Base-by-base conservation (phyloP, 2,888 invertebrate genomes). In the Octodonta nipae region DNA sequence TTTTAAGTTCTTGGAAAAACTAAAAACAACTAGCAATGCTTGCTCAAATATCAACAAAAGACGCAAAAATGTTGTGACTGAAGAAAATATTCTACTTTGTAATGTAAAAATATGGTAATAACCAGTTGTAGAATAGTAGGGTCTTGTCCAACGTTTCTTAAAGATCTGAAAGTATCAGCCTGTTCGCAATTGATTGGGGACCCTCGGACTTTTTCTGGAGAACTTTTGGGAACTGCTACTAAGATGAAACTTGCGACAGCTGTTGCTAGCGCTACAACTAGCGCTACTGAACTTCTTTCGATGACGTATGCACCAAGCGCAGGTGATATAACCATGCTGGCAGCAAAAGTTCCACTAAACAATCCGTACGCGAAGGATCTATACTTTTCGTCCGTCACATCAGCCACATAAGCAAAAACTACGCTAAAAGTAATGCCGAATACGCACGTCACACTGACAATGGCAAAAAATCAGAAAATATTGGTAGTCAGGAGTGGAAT, bases 351-450 rank as follows among this genome's bases (percentile, higher is more conserved):
- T 15, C 96, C 98, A 36, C 58, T 60, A 49, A 92, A 93, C 56
- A 93, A 70, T 33, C 95, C 95, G 64, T 96, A 96, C 5, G 95
- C 93, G 41, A 85, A 75, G 48, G 89, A 91, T 36, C 96, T 73
- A 61, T 95, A 91, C 54, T 84, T 85, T 55, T 95, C 91, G 49
- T 92, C 89, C 15, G 98, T 99, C 33, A 99, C 92, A 66, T 98
- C 98, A 22, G 98, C 96, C 43, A 98, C 98, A 66, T 98, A 99
- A 30, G 98, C 98, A 67, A 98, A 93, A 35, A 98, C 95, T 34
- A 98, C 95, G 49, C 93, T 93, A 68, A 98, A 98, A 29, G 98
- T 98, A 43, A 98, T 96, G 33, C 96, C 91, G 66, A 98, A 98
- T 46, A 96, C 84, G 40, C 98, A 98, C 49, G 92, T 93, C 61